These are phyloP conservation scores for Ameiurus melas DNA, from an alignment of 2,113 vertebrate genomes.

Conservation along the genomic window DNA sequence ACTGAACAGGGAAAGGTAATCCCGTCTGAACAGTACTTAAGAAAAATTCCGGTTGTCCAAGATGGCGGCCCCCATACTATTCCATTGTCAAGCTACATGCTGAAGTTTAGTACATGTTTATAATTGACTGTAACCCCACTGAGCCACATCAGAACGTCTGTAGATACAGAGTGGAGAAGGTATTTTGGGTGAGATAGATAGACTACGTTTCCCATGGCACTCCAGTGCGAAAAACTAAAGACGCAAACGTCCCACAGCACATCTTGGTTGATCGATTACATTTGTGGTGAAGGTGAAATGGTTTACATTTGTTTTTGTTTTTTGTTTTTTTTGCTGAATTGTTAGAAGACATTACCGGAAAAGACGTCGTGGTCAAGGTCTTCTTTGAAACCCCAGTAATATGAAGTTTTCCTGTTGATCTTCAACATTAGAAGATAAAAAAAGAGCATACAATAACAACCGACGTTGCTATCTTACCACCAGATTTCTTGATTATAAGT, in stretches of 20 bases:
- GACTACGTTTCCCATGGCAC: not conserved
- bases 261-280: not conserved
- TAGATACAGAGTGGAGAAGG: not conserved
- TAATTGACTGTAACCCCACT: not conserved
- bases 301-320: conserved; percentile 11
- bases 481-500: not conserved
- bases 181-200: not conserved
- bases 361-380: conserved; percentile 46
- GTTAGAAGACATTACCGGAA: conserved; percentile 58
- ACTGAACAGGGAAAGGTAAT: not conserved
- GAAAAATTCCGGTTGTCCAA: not conserved
- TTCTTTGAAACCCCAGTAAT: conserved; percentile 51
- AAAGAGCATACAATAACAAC: not conserved
- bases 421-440: not conserved
- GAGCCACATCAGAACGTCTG: not conserved
- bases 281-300: not conserved
- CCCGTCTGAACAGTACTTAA: not conserved
- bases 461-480: not conserved
- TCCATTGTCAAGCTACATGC: not conserved
- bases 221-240: not conserved
- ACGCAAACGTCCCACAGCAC: not conserved
- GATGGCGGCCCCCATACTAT: not conserved
- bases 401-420: conserved; percentile 6
- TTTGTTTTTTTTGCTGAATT: not conserved
- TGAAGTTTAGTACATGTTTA: not conserved